phyloP scores from a whole-genome alignment of 2,113 vertebrate genomes.

The human region DNA sequence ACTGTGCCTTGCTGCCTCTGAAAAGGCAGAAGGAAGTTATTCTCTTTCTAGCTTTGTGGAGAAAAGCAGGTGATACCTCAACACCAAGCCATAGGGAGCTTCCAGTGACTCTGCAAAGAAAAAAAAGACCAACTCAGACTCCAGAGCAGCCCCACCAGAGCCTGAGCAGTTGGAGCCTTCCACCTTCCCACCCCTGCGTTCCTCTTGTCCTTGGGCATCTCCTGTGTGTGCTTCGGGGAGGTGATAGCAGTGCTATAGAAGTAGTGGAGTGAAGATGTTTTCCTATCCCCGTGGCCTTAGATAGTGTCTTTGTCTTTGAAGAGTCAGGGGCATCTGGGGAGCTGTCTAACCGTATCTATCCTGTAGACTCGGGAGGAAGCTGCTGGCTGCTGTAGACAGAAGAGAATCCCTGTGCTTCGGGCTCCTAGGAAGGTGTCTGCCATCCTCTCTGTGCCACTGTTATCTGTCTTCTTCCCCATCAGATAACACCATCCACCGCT shows the following conservation, averaged over 20 bases:
- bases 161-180: background rate
- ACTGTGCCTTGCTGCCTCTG: background rate
- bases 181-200: accelerated
- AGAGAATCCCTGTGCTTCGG: background rate
- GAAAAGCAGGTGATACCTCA: background rate
- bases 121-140: background rate
- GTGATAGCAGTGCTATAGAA: background rate
- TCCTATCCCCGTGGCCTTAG: background rate
- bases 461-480: background rate
- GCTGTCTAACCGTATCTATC: background rate
- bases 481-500: background rate
- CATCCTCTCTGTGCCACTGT: background rate
- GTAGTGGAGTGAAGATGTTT: background rate
- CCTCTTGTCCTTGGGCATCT: background rate
- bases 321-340: background rate
- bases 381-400: background rate
- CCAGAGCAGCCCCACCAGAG: background rate
- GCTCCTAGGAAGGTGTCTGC: background rate
- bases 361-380: background rate
- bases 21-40: background rate
- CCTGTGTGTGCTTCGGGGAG: background rate
- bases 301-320: background rate
- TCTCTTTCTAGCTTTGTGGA: background rate
- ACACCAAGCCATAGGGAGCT: background rate
- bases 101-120: background rate